Evolutionary conservation across 2,113 vertebrate genomes (phyloP).

Genomic region (Sialia sialis): DNA sequence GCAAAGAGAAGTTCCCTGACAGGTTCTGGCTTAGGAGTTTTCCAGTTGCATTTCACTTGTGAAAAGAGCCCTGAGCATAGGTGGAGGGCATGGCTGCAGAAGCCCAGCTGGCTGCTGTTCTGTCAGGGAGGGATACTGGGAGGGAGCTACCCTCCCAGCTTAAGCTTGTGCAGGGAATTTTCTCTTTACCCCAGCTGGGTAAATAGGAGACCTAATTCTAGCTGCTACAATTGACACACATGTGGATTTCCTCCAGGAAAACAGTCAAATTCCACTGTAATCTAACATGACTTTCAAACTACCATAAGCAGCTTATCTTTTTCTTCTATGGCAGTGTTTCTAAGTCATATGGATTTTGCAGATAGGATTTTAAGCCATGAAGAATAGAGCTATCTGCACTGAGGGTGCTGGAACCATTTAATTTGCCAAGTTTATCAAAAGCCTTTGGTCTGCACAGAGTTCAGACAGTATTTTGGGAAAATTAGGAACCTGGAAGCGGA

Average conservation of each 20-base stretch:
- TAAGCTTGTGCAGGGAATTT: background rate
- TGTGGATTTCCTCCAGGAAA: background rate
- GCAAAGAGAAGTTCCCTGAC: background rate
- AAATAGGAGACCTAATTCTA: background rate
- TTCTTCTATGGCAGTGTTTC: background rate
- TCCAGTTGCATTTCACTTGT: background rate
- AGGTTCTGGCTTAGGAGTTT: background rate
- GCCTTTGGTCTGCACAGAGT: background rate
- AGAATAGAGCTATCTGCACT: background rate
- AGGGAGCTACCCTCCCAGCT: background rate
- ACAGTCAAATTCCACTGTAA: background rate
- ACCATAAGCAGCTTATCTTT: background rate
- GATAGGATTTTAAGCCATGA: background rate
- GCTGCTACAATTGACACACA: background rate
- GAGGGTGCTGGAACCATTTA: background rate
- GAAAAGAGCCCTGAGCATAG: background rate
- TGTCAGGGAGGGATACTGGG: background rate
- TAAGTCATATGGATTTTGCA: background rate
- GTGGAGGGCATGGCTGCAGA: background rate
- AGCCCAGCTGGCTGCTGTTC: background rate
- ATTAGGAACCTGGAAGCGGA: background rate
- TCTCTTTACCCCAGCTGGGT: background rate
- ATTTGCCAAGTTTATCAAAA: slow-evolving; percentile 3
- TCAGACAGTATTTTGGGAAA: background rate
- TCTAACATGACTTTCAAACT: slow-evolving; percentile 3